Conservation (phyloP, 2,888 invertebrate species). For the Macaria notata region DNA sequence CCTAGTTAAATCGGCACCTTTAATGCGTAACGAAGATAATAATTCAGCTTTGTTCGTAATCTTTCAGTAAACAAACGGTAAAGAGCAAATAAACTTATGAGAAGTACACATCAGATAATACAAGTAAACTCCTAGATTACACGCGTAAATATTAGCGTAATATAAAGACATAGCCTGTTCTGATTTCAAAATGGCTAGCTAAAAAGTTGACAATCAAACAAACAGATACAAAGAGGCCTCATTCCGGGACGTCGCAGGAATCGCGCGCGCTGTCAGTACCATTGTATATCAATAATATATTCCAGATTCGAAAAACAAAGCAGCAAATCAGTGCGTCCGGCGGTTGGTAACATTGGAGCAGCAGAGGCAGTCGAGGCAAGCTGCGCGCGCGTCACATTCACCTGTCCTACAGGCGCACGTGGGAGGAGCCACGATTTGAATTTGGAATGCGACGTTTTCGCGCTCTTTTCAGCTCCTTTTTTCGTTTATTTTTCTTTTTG, state of each 20-base stretch:
- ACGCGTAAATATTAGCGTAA: too few relatives aligned
- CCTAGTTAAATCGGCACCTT: too few relatives aligned
- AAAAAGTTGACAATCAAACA: constrained; percentile 38
- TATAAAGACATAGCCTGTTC: constrained; percentile 5
- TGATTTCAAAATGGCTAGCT: constrained; percentile 16
- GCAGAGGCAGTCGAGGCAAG: not conserved
- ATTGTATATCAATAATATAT: constrained; percentile 74
- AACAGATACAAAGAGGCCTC: constrained; percentile 46
- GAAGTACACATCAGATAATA: not conserved
- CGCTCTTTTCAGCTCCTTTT: constrained; percentile 64
- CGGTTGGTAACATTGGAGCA: constrained; percentile 40
- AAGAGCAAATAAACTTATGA: too few relatives aligned
- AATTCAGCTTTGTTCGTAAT: too few relatives aligned
- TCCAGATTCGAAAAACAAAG: constrained; percentile 56
- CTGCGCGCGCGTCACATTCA: constrained; percentile 67
- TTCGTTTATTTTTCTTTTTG: constrained; percentile 35
- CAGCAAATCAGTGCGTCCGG: constrained; percentile 64
- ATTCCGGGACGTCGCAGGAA: constrained; percentile 44
- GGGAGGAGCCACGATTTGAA: constrained; percentile 60
- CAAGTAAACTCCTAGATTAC: not conserved
- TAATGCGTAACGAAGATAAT: too few relatives aligned
- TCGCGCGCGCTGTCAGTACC: constrained; percentile 60
- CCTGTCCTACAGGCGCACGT: constrained; percentile 74
- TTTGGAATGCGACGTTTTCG: constrained; percentile 64
- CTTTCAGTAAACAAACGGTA: too few relatives aligned